Base-by-base conservation (phyloP, 1,140 invertebrate species). In the Stenopsyche tienmushanensis region DNA sequence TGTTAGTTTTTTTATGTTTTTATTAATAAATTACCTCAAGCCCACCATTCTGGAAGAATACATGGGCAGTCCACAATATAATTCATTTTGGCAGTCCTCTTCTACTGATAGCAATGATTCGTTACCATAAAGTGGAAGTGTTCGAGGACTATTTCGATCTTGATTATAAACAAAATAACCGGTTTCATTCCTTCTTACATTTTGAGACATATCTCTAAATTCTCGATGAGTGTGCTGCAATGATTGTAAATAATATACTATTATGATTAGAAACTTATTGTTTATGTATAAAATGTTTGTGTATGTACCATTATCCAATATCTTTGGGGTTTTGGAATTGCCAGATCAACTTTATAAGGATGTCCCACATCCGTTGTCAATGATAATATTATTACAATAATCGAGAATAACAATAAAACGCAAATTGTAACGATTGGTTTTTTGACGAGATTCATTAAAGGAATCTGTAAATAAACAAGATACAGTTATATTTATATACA, bases 101-200 rank as follows among this genome's bases (percentile, higher is more conserved):
- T n/a, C n/a, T 42, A 65, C 21, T n/a, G 24, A 67, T 24, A 3
- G 20, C 10, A 41, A 21, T 13, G 62, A 44, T n/a, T 39, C 23
- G 5, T 44, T 39, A 1, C 23, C 24, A n/a, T 10, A 3, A 2
- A 65, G 17, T 17, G 57, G 57, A 9, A 70, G 50, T 5, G 65
- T 70, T 3, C 58, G 39, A 10, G 64, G 65, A 45, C 69, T 67
- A 20, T 70, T 70, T 13, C 55, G n/a, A 50, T 70, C 69, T 10
- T 62, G 20, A 34, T 70, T 70, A 2, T 64, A 42, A 10, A 70
- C 42, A 23, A 70, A 70, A 25, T 67, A 70, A 8, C 69, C 69
- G 0, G 65, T 65, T 23, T 67, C 65, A 1, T 23, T 20, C 17
- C 58, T 34, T 25, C 62, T 29, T 26, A 66, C n/a, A 5, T 15